Percentiles rank a stretch among this genome's conserved stretches.
Evolutionary conservation across 2,888 invertebrate genomes (phyloP).

Genomic region (Conomelus anceps): DNA sequence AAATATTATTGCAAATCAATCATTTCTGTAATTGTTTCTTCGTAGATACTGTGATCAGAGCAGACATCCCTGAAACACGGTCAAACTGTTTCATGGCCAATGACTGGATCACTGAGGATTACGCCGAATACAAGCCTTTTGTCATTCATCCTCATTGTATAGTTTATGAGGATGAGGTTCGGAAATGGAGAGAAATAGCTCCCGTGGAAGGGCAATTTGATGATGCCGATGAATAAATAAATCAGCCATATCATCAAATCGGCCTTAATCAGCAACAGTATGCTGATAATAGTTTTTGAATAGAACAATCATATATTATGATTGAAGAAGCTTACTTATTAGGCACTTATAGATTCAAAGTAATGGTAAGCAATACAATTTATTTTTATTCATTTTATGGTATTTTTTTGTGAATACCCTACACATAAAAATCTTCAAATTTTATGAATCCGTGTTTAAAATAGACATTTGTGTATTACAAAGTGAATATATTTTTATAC

Average conservation of each 20-base stretch:
- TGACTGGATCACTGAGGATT: neutral
- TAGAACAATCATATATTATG: too few relatives aligned
- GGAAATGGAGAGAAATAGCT: neutral
- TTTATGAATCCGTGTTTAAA: too few relatives aligned
- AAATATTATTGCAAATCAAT: too few relatives aligned
- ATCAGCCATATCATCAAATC: too few relatives aligned
- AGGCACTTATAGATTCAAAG: too few relatives aligned
- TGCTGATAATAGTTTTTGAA: too few relatives aligned
- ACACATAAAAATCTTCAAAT: too few relatives aligned
- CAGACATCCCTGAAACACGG: neutral
- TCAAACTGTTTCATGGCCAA: neutral
- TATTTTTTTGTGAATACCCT: neutral
- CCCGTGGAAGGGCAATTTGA: neutral
- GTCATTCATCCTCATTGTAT: neutral
- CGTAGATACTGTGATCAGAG: neutral
- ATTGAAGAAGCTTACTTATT: too few relatives aligned
- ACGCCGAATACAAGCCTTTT: neutral
- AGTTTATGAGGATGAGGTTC: neutral
- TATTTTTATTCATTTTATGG: neutral
- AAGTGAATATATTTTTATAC: too few relatives aligned
- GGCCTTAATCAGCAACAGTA: too few relatives aligned
- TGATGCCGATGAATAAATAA: neutral
- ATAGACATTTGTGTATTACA: too few relatives aligned
- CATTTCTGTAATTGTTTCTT: too few relatives aligned
- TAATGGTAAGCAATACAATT: neutral